These are phyloP conservation scores for Toxostoma redivivum DNA, from an alignment of 2,113 vertebrate genomes.

Conservation along the genomic window DNA sequence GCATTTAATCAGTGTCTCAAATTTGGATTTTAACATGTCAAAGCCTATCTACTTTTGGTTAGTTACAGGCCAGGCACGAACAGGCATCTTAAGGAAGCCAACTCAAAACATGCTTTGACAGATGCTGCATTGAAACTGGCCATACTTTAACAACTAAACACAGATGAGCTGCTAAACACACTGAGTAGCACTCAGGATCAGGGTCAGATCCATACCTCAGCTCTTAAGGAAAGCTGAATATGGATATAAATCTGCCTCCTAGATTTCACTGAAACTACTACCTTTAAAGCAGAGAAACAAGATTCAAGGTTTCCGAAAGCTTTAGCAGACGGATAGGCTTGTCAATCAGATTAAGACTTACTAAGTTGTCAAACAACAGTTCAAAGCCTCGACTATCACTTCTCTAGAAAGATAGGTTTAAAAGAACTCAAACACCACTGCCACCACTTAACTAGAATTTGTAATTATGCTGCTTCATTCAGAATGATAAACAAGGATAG, in stretches of 20 bases:
- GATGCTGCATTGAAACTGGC: constrained; percentile 1
- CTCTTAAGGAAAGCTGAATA: constrained; percentile 33
- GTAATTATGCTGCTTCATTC: not conserved
- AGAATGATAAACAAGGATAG: not conserved
- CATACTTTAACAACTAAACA: constrained; percentile 1
- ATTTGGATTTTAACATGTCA: constrained; percentile 23
- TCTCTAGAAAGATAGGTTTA: not conserved
- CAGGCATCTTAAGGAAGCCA: constrained; percentile 6
- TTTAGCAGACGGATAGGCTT: not conserved
- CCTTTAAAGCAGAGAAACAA: constrained; percentile 35
- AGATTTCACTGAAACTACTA: constrained; percentile 39
- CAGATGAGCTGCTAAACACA: not conserved
- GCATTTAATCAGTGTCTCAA: not conserved
- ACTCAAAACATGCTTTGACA: constrained; percentile 3
- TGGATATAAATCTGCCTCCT: constrained; percentile 14
- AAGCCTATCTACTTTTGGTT: constrained; percentile 10
- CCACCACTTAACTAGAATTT: not conserved
- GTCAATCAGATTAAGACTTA: not conserved
- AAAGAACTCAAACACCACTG: constrained; percentile 33
- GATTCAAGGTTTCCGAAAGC: constrained; percentile 13
- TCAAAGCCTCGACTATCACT: not conserved
- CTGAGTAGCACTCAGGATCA: constrained; percentile 31
- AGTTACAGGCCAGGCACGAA: not conserved
- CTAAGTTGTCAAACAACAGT: not conserved
- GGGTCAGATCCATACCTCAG: constrained; percentile 2